These are phyloP conservation scores for Arion vulgaris DNA, from an alignment of 1,140 invertebrate species.

Conservation along the genomic window DNA sequence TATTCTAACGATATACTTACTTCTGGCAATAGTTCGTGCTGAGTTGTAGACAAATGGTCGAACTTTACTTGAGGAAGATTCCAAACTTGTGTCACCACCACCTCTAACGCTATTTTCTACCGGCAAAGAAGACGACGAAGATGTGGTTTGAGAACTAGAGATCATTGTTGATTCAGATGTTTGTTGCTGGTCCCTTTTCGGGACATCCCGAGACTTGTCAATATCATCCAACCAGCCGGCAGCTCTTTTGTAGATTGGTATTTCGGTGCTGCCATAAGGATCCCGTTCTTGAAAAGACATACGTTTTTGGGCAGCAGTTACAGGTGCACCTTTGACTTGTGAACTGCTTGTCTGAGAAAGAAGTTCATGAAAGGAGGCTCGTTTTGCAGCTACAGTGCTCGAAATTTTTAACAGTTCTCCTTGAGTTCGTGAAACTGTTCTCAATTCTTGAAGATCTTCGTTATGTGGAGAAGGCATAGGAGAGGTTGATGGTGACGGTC, in stretches of 20 bases:
- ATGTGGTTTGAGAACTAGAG: neutral
- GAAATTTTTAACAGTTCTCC: slow-evolving; percentile 23
- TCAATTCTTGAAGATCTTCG: neutral
- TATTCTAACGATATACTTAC: slow-evolving; percentile 25
- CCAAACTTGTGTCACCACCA: neutral
- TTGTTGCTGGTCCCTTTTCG: neutral
- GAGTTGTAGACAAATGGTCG: slow-evolving; percentile 41
- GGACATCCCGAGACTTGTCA: neutral
- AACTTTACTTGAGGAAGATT: neutral
- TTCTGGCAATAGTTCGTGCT: slow-evolving; percentile 27
- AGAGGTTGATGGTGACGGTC: neutral
- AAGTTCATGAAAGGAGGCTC: slow-evolving; percentile 32
- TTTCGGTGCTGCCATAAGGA: slow-evolving; percentile 16
- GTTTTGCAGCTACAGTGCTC: slow-evolving; percentile 3
- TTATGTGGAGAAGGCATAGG: neutral
- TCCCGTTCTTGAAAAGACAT: slow-evolving; percentile 11
- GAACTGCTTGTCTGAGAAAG: neutral
- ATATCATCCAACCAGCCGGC: slow-evolving; percentile 36
- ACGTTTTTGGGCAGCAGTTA: neutral
- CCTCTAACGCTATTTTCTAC: neutral
- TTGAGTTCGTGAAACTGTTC: neutral
- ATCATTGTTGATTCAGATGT: neutral
- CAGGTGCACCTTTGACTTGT: neutral
- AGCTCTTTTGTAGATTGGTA: slow-evolving; percentile 18
- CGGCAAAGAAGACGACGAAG: neutral